Percentiles rank a stretch among this genome's conserved stretches.
Evolutionary conservation across 2,888 invertebrate genomes (phyloP).

Genomic region (Cactoblastis cactorum): DNA sequence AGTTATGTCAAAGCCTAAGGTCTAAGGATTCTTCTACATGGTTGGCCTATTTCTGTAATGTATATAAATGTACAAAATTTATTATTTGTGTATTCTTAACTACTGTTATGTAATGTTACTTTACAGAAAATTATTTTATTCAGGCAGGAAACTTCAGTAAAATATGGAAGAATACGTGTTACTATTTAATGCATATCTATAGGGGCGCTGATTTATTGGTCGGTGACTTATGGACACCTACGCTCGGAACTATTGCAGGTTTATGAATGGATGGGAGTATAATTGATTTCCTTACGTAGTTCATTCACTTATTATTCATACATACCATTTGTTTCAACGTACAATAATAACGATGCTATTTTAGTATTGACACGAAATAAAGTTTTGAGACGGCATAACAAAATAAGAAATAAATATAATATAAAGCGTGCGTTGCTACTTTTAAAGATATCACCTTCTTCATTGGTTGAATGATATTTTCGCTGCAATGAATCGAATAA

Average conservation of each 20-base stretch:
- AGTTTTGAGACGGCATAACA: too few relatives aligned
- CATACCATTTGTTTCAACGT: background rate
- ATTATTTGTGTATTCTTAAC: too few relatives aligned
- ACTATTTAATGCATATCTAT: background rate
- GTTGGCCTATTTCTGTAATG: too few relatives aligned
- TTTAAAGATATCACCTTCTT: constrained; percentile 12
- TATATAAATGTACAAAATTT: too few relatives aligned
- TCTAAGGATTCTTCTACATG: too few relatives aligned
- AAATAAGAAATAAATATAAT: too few relatives aligned
- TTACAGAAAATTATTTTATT: background rate
- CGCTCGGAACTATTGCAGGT: constrained; percentile 46
- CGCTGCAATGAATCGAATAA: constrained; percentile 33
- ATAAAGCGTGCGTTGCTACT: too few relatives aligned
- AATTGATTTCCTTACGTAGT: constrained; percentile 54
- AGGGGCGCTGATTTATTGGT: constrained; percentile 42
- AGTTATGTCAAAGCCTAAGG: too few relatives aligned
- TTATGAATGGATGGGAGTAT: constrained; percentile 64
- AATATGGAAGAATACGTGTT: constrained; percentile 9
- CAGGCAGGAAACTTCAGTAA: background rate
- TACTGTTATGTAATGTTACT: too few relatives aligned
- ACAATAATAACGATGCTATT: constrained; percentile 19
- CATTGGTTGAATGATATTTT: constrained; percentile 27
- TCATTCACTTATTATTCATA: constrained; percentile 40
- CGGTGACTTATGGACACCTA: constrained; percentile 56
- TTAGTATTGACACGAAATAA: too few relatives aligned